phyloP scores from a whole-genome alignment of 2,113 vertebrate genomes.

The Acrocephalus arundinaceus region DNA sequence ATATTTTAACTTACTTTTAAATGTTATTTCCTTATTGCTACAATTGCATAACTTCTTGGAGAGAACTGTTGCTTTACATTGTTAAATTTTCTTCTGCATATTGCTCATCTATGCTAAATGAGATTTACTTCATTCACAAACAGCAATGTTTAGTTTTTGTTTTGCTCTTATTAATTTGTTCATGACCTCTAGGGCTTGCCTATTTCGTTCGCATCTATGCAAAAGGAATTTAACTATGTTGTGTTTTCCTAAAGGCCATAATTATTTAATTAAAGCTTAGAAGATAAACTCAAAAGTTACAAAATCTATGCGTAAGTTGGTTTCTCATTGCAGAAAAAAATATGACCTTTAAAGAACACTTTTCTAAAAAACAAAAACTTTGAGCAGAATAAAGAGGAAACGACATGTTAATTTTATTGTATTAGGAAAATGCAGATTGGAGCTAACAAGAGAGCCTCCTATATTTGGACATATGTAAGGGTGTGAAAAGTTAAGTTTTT shows the following conservation, averaged over 20 bases:
- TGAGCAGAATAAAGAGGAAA: neutral
- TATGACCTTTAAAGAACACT: neutral
- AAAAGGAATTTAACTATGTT: neutral
- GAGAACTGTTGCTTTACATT: neutral
- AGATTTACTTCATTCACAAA: neutral
- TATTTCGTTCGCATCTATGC: neutral
- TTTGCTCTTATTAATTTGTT: conserved; percentile 13
- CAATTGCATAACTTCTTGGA: neutral
- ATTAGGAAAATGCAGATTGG: neutral
- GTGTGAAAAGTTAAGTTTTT: neutral
- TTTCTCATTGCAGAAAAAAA: neutral
- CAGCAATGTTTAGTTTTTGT: neutral
- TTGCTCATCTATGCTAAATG: neutral
- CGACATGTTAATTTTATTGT: neutral
- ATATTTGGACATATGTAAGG: accelerated
- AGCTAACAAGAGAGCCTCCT: neutral
- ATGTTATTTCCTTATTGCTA: neutral
- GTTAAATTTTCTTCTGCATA: neutral
- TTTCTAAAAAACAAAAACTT: neutral
- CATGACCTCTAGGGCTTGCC: neutral
- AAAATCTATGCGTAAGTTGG: neutral
- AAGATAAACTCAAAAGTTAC: neutral
- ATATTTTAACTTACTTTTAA: neutral
- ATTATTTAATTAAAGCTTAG: neutral
- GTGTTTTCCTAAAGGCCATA: conserved; percentile 1